These are phyloP conservation scores for Choloepus didactylus DNA, from an alignment of 2,797 vertebrate species.

Conservation along the genomic window DNA sequence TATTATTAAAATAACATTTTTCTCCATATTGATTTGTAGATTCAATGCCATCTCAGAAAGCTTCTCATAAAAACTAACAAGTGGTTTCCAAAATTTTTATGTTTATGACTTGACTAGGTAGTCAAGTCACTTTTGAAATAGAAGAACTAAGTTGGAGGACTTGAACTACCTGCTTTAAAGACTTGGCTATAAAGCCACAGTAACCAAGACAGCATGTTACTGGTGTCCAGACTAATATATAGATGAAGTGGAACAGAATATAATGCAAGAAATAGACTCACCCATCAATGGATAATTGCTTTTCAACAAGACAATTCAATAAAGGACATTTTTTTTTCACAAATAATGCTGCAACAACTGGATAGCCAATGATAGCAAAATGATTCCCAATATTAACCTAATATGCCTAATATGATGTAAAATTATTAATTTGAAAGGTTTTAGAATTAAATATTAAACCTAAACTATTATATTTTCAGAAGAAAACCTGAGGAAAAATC, in stretches of 20 bases:
- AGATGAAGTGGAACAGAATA: not conserved
- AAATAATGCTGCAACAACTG: not conserved
- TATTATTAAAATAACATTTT: not conserved
- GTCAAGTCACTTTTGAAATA: not conserved
- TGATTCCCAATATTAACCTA: not conserved
- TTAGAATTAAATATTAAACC: not conserved
- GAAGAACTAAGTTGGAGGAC: not conserved
- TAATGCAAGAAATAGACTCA: not conserved
- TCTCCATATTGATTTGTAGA: not conserved
- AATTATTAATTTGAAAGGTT: not conserved
- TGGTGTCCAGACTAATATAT: not conserved
- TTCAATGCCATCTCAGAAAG: not conserved
- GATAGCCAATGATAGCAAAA: not conserved
- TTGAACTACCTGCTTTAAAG: not conserved
- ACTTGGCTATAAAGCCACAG: not conserved
- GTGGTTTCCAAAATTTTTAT: not conserved
- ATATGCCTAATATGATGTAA: not conserved
- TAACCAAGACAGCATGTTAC: not conserved
- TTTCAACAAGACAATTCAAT: not conserved
- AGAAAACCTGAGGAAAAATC: not conserved
- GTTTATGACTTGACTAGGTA: not conserved
- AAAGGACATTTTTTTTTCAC: not conserved
- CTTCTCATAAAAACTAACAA: not conserved
- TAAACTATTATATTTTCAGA: not conserved
- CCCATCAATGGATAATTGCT: not conserved